Base-by-base conservation (phyloP, 2,113 vertebrate species). In the Poeciliopsis occidentalis region DNA sequence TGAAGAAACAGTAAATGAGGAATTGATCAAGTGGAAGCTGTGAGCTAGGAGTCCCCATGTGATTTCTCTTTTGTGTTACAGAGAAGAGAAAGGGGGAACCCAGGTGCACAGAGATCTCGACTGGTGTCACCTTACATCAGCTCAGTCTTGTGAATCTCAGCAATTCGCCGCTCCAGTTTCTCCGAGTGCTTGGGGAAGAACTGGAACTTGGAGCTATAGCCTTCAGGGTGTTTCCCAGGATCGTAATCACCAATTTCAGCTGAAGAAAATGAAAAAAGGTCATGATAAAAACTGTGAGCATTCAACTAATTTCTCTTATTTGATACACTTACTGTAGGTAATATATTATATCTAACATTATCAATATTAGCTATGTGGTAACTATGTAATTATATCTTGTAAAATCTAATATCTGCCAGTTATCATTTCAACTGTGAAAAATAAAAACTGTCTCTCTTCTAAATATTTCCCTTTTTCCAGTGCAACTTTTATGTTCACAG, bases 121-220 rank as follows among this genome's bases (percentile, higher is more conserved):
- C 70, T 63, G 78, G 64, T 76, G 81, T 79, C 78, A 30, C 75
- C 91, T 90, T 92, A 99, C 98, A 98, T 98, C 82, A 99, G 96
- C 89, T 99, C 97, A 0, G 92, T 96, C 89, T 97, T 97, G 93
- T 99, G 98, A 90, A 99, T 98, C 80, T 99, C 98, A 0, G 97
- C 96, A 22, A 99, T 98, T 70, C 97, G 95, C 76, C 95, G 94
- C 91, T 99, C 98, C 93, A 99, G 94, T 87, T 97, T 98, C 91
- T 99, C 97, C 0, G 98, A 99, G 88, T 98, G 98, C 60, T 98
- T 98, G 7, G 97, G 98, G 83, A 99, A 99, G 92, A 99, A 98
- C 88, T 99, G 98, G 94, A 99, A 99, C 92, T 99, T 98, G 92
- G 98, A 99, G 91, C 97, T 98, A 94, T 99, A 99, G 76, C 97